Percentiles rank a stretch among this genome's conserved stretches.
phyloP scores from a whole-genome alignment of 2,113 vertebrate species.

The Tetrax tetrax region DNA sequence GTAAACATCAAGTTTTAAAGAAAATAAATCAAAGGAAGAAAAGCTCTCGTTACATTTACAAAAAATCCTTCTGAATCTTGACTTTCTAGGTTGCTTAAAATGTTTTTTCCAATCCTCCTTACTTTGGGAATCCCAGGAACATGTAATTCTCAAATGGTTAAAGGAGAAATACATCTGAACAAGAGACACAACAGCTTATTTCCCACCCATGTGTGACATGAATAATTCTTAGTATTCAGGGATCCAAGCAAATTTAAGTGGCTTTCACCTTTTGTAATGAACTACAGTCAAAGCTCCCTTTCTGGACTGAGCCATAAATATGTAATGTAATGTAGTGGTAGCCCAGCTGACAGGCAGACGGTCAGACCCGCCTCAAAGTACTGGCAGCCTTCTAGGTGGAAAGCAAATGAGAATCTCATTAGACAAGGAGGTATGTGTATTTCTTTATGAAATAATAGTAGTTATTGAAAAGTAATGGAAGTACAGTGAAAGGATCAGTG shows the following conservation, averaged over 20 bases:
- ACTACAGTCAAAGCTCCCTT: neutral
- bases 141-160: neutral
- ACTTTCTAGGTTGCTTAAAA: neutral
- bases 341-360: neutral
- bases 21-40: neutral
- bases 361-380: neutral
- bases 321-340: neutral
- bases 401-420: neutral
- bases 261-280: neutral
- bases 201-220: neutral
- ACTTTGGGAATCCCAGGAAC: neutral
- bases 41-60: neutral
- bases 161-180: neutral
- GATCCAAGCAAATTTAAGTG: neutral
- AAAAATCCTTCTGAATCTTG: neutral
- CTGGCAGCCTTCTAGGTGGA: neutral
- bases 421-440: neutral
- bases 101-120: neutral
- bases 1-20: neutral
- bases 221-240: neutral
- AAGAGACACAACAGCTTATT: neutral
- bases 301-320: neutral
- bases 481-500: neutral
- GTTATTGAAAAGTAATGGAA: neutral
- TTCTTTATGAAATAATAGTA: neutral